Conservation (phyloP, 2,888 invertebrate genomes). For the Keiferia lycopersicella region DNA sequence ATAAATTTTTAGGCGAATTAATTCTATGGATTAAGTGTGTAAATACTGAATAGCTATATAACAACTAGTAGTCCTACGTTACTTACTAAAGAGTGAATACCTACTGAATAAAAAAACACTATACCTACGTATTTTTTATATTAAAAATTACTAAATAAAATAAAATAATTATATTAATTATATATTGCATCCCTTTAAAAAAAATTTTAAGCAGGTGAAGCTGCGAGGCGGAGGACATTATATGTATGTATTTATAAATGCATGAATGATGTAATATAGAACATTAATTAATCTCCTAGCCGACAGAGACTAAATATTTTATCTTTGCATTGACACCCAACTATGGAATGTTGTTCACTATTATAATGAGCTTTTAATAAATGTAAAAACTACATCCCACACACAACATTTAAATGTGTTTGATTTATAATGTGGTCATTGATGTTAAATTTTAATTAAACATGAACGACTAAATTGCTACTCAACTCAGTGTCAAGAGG, state of each 20-base stretch:
- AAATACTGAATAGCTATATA: too few species aligned
- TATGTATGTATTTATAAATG: too few species aligned
- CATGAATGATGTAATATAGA: neutral
- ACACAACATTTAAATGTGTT: constrained; percentile 17
- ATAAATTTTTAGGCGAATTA: too few species aligned
- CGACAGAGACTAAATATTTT: constrained; percentile 3
- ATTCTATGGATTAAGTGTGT: too few species aligned
- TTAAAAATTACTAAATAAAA: too few species aligned
- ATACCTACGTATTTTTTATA: too few species aligned
- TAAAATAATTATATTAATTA: too few species aligned
- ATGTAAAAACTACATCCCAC: constrained; percentile 36
- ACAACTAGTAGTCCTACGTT: too few species aligned
- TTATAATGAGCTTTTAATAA: constrained; percentile 39
- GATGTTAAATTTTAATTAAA: neutral
- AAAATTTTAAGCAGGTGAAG: neutral
- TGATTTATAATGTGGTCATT: constrained; percentile 18
- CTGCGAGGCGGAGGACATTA: too few species aligned
- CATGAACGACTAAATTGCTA: neutral
- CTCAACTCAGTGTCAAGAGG: neutral
- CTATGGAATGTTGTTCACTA: constrained; percentile 40
- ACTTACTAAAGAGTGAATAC: too few species aligned
- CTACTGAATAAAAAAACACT: too few species aligned
- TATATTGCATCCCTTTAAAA: too few species aligned
- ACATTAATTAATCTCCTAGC: neutral
- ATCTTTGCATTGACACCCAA: constrained; percentile 34